These are phyloP conservation scores for Agrotis segetum DNA, from an alignment of 2,888 invertebrate genomes.

Conservation along the genomic window DNA sequence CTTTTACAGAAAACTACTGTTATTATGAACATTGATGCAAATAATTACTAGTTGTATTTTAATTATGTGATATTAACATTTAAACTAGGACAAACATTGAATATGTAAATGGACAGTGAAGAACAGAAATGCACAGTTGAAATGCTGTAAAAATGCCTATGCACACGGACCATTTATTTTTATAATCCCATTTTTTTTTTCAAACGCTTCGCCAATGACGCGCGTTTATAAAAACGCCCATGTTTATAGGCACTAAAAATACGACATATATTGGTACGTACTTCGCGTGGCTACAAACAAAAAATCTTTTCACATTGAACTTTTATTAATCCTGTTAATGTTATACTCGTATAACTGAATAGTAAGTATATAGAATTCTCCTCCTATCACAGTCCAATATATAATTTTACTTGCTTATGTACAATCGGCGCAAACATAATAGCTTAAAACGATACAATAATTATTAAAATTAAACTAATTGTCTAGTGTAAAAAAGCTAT, in stretches of 20 bases:
- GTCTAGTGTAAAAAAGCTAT: slow-evolving; percentile 80
- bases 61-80: slow-evolving; percentile 32
- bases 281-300: slow-evolving; percentile 17
- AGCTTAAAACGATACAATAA: slow-evolving; percentile 56
- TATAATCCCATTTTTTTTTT: background rate
- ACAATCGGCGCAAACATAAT: slow-evolving; percentile 57
- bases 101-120: slow-evolving; percentile 37
- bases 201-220: background rate
- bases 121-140: slow-evolving; percentile 38
- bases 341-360: slow-evolving; percentile 37
- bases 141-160: slow-evolving; percentile 7
- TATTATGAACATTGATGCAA: slow-evolving; percentile 53
- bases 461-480: slow-evolving; percentile 62
- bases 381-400: slow-evolving; percentile 54
- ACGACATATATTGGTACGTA: slow-evolving; percentile 7
- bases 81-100: slow-evolving; percentile 48
- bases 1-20: slow-evolving; percentile 42
- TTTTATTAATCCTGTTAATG: slow-evolving; percentile 8
- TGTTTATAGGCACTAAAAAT: background rate
- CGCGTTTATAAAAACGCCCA: slow-evolving; percentile 1
- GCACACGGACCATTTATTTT: background rate
- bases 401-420: slow-evolving; percentile 39
- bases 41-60: slow-evolving; percentile 42
- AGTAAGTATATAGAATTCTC: slow-evolving; percentile 37
- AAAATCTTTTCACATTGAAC: slow-evolving; percentile 13